Percentiles rank a stretch among this genome's conserved stretches.
Conservation (phyloP, 2,888 invertebrate genomes). For the Megamerina dolium region DNA sequence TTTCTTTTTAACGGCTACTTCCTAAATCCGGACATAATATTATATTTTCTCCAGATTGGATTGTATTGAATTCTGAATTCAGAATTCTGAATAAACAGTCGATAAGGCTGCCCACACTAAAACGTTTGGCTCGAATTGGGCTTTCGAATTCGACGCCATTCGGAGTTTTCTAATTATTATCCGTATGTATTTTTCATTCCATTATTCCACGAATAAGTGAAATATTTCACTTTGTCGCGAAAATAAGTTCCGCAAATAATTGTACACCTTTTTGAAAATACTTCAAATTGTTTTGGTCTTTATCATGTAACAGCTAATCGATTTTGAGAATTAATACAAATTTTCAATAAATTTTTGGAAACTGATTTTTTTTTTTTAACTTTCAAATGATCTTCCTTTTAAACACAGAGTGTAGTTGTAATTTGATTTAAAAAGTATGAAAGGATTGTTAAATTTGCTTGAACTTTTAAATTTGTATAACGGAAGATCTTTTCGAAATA, state of each 20-base stretch:
- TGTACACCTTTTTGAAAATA: neutral
- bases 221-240: neutral
- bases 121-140: neutral
- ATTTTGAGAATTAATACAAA: neutral
- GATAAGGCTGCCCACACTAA: neutral
- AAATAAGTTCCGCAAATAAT: neutral
- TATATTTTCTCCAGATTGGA: neutral
- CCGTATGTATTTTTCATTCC: neutral
- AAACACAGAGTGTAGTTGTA: no score
- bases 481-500: no score
- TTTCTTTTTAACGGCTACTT: neutral
- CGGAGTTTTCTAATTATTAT: neutral
- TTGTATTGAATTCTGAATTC: no score
- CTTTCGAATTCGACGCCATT: neutral
- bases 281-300: neutral
- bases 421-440: no score
- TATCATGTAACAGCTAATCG: neutral
- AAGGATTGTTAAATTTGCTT: no score
- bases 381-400: no score
- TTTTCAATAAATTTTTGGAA: neutral
- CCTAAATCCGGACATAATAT: neutral
- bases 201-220: neutral
- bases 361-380: neutral
- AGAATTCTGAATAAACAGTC: neutral
- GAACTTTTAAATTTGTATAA: no score